Evolutionary conservation across 2,113 vertebrate species (phyloP).

Genomic region (Tenrec ecaudatus): DNA sequence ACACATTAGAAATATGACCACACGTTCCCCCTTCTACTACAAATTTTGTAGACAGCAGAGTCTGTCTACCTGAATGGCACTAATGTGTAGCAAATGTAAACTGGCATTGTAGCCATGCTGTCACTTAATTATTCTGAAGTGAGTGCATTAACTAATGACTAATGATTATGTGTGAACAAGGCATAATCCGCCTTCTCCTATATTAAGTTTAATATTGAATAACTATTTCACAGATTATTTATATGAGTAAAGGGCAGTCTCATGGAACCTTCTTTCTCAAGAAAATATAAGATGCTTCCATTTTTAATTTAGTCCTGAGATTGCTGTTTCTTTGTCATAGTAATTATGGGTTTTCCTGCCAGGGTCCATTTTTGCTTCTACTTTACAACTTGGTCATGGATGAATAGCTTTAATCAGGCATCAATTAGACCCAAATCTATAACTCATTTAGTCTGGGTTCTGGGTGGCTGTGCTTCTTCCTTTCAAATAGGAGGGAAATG

Average conservation of each 20-base stretch:
- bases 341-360: conserved; percentile 68
- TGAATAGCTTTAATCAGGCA: conserved; percentile 71
- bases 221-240: background rate
- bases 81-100: conserved; percentile 38
- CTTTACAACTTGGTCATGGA: conserved; percentile 61
- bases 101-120: background rate
- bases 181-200: conserved; percentile 12
- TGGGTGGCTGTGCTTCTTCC: conserved; percentile 53
- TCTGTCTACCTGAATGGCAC: background rate
- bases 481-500: conserved; percentile 63
- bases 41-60: conserved; percentile 7
- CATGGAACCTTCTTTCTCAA: conserved; percentile 59
- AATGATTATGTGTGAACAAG: conserved; percentile 48
- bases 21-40: background rate
- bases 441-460: conserved; percentile 63
- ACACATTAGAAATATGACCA: background rate
- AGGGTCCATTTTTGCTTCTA: conserved; percentile 62
- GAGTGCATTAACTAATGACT: conserved; percentile 55
- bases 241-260: conserved; percentile 36
- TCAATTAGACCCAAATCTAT: conserved; percentile 69
- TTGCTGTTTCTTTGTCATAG: conserved; percentile 69
- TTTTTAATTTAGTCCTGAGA: conserved; percentile 63
- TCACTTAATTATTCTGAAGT: conserved; percentile 54
- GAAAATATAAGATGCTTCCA: conserved; percentile 62
- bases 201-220: conserved; percentile 70